These are phyloP conservation scores for Mamestra brassicae DNA, from an alignment of 2,888 invertebrate genomes.

Conservation along the genomic window DNA sequence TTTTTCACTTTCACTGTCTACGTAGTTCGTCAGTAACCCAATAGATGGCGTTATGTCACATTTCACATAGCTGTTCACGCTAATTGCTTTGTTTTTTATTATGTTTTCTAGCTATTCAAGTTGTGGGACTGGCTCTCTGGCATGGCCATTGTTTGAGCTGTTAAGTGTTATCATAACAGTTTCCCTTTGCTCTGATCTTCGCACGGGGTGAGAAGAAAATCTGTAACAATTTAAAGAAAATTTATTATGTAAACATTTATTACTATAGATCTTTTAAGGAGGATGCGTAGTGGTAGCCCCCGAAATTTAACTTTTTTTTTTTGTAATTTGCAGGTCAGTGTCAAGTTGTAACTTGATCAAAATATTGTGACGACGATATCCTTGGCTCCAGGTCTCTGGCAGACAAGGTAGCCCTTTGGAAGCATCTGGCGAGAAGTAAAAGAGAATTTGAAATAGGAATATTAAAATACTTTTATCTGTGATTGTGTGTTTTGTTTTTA, in stretches of 20 bases:
- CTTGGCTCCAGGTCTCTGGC: no score
- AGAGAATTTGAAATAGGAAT: no score
- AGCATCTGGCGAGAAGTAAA: no score
- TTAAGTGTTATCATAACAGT: constrained; percentile 65
- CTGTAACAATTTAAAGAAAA: constrained; percentile 81
- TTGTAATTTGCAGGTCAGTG: no score
- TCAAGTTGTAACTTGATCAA: no score
- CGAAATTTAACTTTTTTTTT: no score
- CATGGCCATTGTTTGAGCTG: constrained; percentile 77
- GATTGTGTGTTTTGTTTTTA: no score
- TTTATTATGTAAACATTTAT: constrained; percentile 57
- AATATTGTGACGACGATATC: no score
- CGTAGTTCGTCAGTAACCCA: constrained; percentile 72
- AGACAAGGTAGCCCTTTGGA: no score
- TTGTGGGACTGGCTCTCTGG: constrained; percentile 72
- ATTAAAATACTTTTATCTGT: no score
- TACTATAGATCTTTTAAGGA: constrained; percentile 20
- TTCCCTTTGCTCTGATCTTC: constrained; percentile 73
- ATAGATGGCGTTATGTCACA: constrained; percentile 87
- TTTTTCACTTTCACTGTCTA: constrained; percentile 75
- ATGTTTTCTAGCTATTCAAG: constrained; percentile 80
- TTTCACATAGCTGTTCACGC: constrained; percentile 63
- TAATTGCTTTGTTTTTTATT: constrained; percentile 73
- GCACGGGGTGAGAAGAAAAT: constrained; percentile 77
- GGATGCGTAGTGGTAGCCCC: background rate